Conservation (phyloP, 2,113 vertebrate genomes). For the Lophotis ruficrista region DNA sequence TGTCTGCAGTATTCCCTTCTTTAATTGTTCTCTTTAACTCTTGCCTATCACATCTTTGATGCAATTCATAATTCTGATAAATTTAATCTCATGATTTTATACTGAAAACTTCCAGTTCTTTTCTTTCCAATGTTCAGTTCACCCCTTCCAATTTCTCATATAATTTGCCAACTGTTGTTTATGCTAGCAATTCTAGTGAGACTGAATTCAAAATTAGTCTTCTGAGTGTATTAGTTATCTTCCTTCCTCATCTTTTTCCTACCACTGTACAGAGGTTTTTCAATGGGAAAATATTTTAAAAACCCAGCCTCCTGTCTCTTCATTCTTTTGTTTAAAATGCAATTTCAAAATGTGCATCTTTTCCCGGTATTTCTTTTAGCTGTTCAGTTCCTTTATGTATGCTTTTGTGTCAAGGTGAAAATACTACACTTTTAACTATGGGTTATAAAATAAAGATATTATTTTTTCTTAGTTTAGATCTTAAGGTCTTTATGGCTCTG, state of each 20-base stretch:
- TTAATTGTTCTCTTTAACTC: neutral
- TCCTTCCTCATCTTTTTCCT: neutral
- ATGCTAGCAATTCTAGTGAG: neutral
- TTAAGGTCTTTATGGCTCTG: neutral
- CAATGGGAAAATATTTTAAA: neutral
- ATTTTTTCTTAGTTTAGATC: neutral
- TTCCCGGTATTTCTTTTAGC: neutral
- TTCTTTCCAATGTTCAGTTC: neutral
- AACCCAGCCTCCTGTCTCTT: neutral
- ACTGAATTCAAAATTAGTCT: neutral
- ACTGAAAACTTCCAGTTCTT: neutral
- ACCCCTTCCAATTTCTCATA: neutral
- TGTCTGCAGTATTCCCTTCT: neutral
- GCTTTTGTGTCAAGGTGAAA: neutral
- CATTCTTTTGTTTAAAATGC: neutral
- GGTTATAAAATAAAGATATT: neutral
- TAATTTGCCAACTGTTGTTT: slow-evolving; percentile 33
- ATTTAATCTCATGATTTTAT: neutral
- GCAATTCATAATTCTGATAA: neutral
- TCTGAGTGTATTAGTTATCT: neutral
- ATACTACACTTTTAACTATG: neutral
- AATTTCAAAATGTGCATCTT: neutral
- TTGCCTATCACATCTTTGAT: neutral
- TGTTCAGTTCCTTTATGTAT: neutral
- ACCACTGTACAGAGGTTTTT: neutral